Evolutionary conservation across 2,888 invertebrate species (phyloP).

Genomic region (Eupithecia insigniata): DNA sequence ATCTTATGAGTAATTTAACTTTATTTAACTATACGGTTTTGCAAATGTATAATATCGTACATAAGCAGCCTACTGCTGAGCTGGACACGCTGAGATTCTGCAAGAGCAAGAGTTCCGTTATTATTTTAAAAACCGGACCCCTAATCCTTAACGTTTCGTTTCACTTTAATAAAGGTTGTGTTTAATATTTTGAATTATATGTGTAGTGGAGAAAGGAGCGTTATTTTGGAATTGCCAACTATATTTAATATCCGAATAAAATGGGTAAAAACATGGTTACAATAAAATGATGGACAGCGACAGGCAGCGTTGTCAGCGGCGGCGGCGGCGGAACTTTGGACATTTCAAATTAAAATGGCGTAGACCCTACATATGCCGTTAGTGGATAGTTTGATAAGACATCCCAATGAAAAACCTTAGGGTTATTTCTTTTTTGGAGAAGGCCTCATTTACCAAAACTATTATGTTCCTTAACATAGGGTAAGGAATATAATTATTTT

Average conservation of each 20-base stretch:
- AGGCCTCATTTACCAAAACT: too few species aligned
- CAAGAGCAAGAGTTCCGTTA: not conserved
- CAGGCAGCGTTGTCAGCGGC: too few species aligned
- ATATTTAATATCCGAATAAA: not conserved
- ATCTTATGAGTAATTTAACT: not conserved
- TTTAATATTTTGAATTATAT: not conserved
- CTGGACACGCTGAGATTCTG: not conserved
- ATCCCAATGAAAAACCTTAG: too few species aligned
- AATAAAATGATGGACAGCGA: not conserved
- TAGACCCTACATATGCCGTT: too few species aligned
- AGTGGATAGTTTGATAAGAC: too few species aligned
- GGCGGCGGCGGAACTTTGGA: too few species aligned
- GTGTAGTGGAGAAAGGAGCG: slow-evolving; percentile 12
- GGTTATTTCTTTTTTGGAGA: too few species aligned
- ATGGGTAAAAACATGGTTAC: not conserved
- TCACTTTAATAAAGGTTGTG: not conserved
- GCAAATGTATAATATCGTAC: too few species aligned
- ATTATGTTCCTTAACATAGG: too few species aligned
- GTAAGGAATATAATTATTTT: too few species aligned
- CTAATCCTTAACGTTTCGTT: not conserved
- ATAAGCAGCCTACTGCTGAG: not conserved
- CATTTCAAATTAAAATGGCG: too few species aligned
- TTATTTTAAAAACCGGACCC: not conserved
- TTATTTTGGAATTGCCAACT: slow-evolving; percentile 21
- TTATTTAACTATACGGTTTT: not conserved